Conservation (phyloP, 2,113 vertebrate genomes). For the Scophthalmus maximus region DNA sequence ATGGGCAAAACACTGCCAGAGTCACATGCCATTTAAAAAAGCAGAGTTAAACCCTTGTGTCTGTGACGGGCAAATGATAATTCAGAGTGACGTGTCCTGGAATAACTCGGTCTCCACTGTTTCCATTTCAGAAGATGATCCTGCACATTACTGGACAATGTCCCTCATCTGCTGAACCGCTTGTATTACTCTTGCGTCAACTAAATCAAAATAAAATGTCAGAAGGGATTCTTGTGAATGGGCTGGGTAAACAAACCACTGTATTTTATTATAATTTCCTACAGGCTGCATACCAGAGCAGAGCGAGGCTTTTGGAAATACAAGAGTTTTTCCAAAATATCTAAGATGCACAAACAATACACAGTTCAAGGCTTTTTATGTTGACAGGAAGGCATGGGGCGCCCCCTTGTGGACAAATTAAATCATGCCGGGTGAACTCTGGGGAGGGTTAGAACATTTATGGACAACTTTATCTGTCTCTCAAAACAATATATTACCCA, state of each 20-base stretch:
- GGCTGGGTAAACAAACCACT: constrained; percentile 54
- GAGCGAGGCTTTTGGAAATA: constrained; percentile 56
- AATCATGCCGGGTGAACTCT: not conserved
- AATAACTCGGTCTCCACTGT: constrained; percentile 45
- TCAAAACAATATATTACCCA: not conserved
- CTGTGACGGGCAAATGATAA: constrained; percentile 56
- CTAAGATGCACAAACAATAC: constrained; percentile 43
- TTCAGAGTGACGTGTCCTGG: constrained; percentile 57
- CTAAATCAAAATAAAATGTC: constrained; percentile 65
- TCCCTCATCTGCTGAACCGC: constrained; percentile 50
- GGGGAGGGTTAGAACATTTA: not conserved
- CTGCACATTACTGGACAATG: constrained; percentile 51
- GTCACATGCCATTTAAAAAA: constrained; percentile 47
- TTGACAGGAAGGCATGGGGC: not conserved
- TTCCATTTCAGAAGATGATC: constrained; percentile 59
- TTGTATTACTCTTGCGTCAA: constrained; percentile 52
- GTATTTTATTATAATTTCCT: constrained; percentile 59
- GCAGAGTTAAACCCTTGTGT: constrained; percentile 23
- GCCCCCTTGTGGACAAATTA: constrained; percentile 60
- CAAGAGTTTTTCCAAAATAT: constrained; percentile 58
- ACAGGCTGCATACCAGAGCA: constrained; percentile 59
- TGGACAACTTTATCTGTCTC: not conserved
- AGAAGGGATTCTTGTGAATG: constrained; percentile 48
- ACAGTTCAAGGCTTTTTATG: not conserved
- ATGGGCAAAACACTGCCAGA: constrained; percentile 34